Base-by-base conservation (phyloP, 1,140 invertebrate genomes). In the Rhizoglyphus robini region DNA sequence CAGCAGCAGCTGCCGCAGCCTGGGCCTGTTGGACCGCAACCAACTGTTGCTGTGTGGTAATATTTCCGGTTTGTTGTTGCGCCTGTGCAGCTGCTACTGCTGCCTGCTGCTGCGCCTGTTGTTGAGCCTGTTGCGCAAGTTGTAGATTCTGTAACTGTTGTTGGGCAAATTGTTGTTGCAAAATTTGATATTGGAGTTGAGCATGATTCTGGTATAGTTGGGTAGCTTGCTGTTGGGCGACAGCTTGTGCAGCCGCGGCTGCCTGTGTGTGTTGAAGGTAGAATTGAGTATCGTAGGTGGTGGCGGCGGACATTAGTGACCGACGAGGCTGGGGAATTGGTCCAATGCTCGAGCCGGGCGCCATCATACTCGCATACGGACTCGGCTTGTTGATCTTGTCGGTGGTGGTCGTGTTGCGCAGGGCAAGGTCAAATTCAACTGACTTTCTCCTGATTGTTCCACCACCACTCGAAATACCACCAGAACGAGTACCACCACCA, bases 341-440 rank as follows among this genome's bases (percentile, higher is more conserved):
- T 13, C 27, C 27, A 3, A 29, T 18, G 59, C 13, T 27, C 23
- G 46, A 18, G 11, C 36, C 48, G 27, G 60, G 60, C n/a, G 20
- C 20, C 51, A 60, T 8, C 30, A 60, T 60, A n/a, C 15, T 32
- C 11, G 27, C 15, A 32, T 11, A 15, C 15, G 27, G 15, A 32
- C 29, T 60, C 23, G 15, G 15, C 1, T 15, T 15, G 27, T 60
- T 15, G 15, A 29, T 60, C 32, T 46, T 34, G 23, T 60, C 58
- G 2, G 38, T 46, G 15, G 61, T 46, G 5, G 20, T 30, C 30
- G n/a, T 48, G 38, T 62, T 66, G 5, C 38, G 54, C n/a, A 54
- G 20, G 13, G 59, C 46, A n/a, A 69, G 30, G 49, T 69, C 65
- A 54, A 69, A 69, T 51, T 69, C 68, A 34, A 69, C 68, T 0